A percentile compares a stretch with the other conserved stretches of the same genome.
These are phyloP conservation scores for Philonicus albiceps DNA, from an alignment of 2,888 invertebrate genomes.

Conservation along the genomic window DNA sequence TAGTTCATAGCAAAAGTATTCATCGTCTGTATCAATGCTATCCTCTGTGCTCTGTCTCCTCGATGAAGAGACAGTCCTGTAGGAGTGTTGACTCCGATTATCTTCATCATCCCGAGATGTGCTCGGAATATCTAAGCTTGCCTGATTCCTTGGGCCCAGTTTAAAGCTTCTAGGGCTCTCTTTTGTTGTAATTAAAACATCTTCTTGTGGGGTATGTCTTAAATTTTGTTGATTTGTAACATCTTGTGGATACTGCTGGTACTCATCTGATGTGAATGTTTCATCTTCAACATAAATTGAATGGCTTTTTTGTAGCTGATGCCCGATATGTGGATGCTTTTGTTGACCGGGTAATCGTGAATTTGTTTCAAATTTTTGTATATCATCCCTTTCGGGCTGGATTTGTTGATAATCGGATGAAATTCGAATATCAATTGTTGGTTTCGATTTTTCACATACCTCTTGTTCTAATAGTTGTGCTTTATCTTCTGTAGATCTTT, in stretches of 20 bases:
- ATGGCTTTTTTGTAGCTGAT: constrained; percentile 52
- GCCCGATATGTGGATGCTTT: constrained; percentile 14
- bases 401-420: not conserved
- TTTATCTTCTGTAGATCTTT: not conserved
- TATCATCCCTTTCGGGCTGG: not conserved
- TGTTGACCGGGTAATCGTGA: not conserved
- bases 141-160: constrained; percentile 72
- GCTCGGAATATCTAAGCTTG: constrained; percentile 82
- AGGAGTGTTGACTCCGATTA: constrained; percentile 85
- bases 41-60: constrained; percentile 91
- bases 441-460: constrained; percentile 24
- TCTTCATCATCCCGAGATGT: constrained; percentile 82
- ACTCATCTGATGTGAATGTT: constrained; percentile 39
- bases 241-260: not conserved
- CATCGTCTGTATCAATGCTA: constrained; percentile 91
- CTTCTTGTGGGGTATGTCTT: constrained; percentile 50
- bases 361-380: not conserved
- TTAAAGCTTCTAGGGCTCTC: constrained; percentile 65
- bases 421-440: constrained; percentile 45
- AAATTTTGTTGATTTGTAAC: constrained; percentile 11
- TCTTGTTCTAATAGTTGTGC: not conserved
- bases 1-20: constrained; percentile 91
- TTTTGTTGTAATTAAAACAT: not conserved
- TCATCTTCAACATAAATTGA: constrained; percentile 55
- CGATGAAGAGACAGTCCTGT: constrained; percentile 87